Conservation (phyloP, 2,113 vertebrate genomes). For the Protomyctophum bolini region DNA sequence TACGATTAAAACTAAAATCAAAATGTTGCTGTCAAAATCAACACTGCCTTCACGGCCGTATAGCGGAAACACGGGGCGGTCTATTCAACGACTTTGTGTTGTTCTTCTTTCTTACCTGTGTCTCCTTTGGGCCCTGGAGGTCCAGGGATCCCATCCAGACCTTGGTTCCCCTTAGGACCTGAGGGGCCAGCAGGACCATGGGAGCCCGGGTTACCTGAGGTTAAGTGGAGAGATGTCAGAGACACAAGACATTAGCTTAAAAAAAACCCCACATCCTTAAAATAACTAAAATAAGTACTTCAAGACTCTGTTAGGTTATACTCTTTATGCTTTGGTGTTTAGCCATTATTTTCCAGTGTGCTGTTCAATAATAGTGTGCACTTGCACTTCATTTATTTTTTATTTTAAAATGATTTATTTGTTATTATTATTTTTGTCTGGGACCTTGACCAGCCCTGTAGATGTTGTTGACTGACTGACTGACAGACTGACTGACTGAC, state of each 20-base stretch:
- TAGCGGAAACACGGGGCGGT: background rate
- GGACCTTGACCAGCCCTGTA: too few species aligned
- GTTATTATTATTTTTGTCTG: too few species aligned
- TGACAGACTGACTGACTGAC: too few species aligned
- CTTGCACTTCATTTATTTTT: too few species aligned
- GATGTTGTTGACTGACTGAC: too few species aligned
- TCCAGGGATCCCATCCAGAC: conserved; percentile 85
- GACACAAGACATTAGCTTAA: background rate
- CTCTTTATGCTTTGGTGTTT: too few species aligned
- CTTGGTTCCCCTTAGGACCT: conserved; percentile 83
- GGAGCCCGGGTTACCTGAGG: conserved; percentile 75
- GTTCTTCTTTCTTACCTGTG: conserved; percentile 57
- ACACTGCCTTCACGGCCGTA: too few species aligned
- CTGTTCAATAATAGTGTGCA: too few species aligned
- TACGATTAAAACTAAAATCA: too few species aligned
- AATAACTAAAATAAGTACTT: background rate
- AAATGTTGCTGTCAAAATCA: too few species aligned
- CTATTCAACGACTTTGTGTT: conserved; percentile 7
- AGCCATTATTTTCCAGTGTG: too few species aligned
- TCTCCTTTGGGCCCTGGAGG: conserved; percentile 83
- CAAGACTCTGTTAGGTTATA: background rate
- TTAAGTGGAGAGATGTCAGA: background rate
- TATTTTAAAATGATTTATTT: too few species aligned
- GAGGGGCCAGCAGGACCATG: conserved; percentile 73
- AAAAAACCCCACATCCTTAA: background rate